Evolutionary conservation across 1,140 invertebrate species (phyloP).

Genomic region (Wasmannia auropunctata): DNA sequence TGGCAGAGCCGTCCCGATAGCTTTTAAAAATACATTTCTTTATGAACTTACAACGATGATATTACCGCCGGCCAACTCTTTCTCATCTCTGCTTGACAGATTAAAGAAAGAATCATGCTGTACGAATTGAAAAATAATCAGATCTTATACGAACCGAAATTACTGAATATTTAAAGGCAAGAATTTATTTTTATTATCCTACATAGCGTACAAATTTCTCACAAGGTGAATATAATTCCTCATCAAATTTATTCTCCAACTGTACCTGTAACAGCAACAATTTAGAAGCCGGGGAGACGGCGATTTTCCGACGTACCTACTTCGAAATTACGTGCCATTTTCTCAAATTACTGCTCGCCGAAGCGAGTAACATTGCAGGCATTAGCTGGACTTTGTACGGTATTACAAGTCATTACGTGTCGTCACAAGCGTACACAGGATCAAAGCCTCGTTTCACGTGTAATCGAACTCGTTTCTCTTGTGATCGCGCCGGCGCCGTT

Average conservation of each 20-base stretch:
- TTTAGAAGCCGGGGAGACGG: not conserved
- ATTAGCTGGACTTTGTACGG: slow-evolving; percentile 5
- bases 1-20: not conserved
- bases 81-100: no score
- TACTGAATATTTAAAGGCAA: not conserved
- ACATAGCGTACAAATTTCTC: not conserved
- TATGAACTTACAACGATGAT: slow-evolving; percentile 27
- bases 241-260: not conserved
- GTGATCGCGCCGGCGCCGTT: not conserved
- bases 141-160: not conserved
- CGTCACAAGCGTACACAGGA: slow-evolving; percentile 45
- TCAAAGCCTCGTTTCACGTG: slow-evolving; percentile 47
- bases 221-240: not conserved
- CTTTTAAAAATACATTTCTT: slow-evolving; percentile 13
- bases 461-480: slow-evolving; percentile 19
- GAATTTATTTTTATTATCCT: not conserved
- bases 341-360: slow-evolving; percentile 20
- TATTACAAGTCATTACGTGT: slow-evolving; percentile 43
- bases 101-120: no score
- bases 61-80: not conserved
- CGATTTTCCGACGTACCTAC: not conserved
- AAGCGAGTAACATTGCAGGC: not conserved
- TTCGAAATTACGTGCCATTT: slow-evolving; percentile 21
- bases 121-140: slow-evolving; percentile 2
- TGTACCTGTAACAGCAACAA: not conserved